Percentiles rank a stretch among this genome's conserved stretches.
These are phyloP conservation scores for Takifugu flavidus DNA, from an alignment of 2,113 vertebrate genomes.

Conservation along the genomic window DNA sequence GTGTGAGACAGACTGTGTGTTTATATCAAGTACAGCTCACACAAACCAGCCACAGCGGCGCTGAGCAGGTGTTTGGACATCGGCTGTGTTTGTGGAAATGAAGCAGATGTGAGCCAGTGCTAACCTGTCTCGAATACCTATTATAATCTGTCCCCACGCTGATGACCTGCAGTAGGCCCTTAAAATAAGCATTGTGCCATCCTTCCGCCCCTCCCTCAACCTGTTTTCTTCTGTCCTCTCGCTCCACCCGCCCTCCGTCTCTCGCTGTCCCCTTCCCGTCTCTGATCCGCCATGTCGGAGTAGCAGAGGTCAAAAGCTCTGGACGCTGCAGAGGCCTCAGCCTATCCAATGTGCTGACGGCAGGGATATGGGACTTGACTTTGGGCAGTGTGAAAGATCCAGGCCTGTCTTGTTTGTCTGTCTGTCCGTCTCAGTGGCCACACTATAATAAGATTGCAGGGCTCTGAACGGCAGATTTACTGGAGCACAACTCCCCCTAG, in stretches of 20 bases:
- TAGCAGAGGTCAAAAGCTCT: constrained; percentile 62
- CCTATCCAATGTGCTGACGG: constrained; percentile 64
- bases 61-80: not conserved
- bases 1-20: constrained; percentile 20
- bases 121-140: constrained; percentile 42
- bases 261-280: constrained; percentile 5
- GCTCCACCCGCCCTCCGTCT: constrained; percentile 14
- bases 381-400: constrained; percentile 68
- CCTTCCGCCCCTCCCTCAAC: constrained; percentile 24
- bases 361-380: constrained; percentile 63
- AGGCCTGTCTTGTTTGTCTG: constrained; percentile 64
- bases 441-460: constrained; percentile 77
- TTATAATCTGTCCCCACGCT: constrained; percentile 45
- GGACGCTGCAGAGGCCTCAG: constrained; percentile 43
- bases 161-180: constrained; percentile 36
- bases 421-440: constrained; percentile 70
- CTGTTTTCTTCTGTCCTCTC: constrained; percentile 25
- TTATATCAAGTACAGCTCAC: constrained; percentile 30
- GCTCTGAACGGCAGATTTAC: constrained; percentile 75
- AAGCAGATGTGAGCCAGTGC: constrained; percentile 22
- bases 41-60: constrained; percentile 6
- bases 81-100: constrained; percentile 1
- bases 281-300: constrained; percentile 51
- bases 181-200: constrained; percentile 52
- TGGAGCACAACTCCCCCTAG: constrained; percentile 80